Base-by-base conservation (phyloP, 2,888 invertebrate genomes). In the Zhengitettix transpicula region DNA sequence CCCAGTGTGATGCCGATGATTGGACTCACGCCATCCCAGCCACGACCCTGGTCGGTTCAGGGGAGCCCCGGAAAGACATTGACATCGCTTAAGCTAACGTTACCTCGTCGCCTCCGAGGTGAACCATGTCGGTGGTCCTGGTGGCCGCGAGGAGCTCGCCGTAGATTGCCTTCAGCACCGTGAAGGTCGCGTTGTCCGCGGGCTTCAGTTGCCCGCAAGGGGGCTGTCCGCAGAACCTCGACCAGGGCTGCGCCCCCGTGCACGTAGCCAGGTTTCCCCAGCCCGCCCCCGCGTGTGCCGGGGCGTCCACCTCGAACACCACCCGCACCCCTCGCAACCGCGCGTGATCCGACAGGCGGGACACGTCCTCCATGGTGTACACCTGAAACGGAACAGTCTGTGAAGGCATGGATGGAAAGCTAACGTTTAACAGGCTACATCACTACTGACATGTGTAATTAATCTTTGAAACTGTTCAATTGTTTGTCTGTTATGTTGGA, bases 291-390 rank as follows among this genome's bases (percentile, higher is more conserved):
- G 67, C 67, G 64, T 73, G 73, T 9, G 71, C 69, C 54, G 76
- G 71, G 55, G 74, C 74, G 56, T 72, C 70, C 10, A 69, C 44
- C 59, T 69, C 69, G 1, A 67, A 66, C 11, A 69, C 63, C 9
- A 69, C 62, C 60, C 77, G 67, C 41, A 79, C 75, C 1, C 78
- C 78, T 42, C 77, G 65, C 5, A 72, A 57, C 57, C 73, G 64
- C 10, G 76, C 77, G 65, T 74, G 76, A 57, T 73, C 72, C 9
- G 77, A 72, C 16, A 78, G 68, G n/a, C 73, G 71, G 40, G 63
- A 51, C 65, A 69, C 57, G 40, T 68, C 64, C 7, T 40, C 60
- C 14, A 60, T 56, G 11, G 70, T 67, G 60, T 73, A 71, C 14
- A 71, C 71, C 71, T 69, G 52, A 14, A 47, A 47, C 9, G 8